Percentiles rank a stretch among this genome's conserved stretches.
Conservation (phyloP, 2,113 vertebrate genomes). For the Garra rufa region DNA sequence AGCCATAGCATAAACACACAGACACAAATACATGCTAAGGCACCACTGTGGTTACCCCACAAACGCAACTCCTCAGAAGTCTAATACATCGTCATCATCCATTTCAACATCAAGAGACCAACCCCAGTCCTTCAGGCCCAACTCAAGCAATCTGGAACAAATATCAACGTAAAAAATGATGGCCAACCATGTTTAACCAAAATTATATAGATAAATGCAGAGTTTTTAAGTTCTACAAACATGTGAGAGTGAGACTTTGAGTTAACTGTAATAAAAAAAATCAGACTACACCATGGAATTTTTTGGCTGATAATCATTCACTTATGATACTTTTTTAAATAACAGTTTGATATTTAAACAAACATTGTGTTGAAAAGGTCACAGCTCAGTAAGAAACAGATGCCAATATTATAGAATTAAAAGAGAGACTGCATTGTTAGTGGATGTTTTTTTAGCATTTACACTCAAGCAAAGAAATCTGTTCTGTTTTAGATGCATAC, state of each 20-base stretch:
- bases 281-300: neutral
- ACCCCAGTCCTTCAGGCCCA: slow-evolving; percentile 96
- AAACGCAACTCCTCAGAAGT: slow-evolving; percentile 83
- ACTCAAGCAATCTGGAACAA: slow-evolving; percentile 95
- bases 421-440: neutral
- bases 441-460: neutral
- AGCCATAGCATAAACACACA: neutral
- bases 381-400: neutral
- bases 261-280: neutral
- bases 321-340: neutral
- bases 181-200: neutral
- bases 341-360: neutral
- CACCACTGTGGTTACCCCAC: slow-evolving; percentile 43
- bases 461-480: neutral
- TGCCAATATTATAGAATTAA: slow-evolving; percentile 3
- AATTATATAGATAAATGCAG: neutral
- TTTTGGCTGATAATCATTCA: neutral
- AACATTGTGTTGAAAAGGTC: neutral
- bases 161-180: neutral
- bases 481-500: neutral
- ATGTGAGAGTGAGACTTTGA: neutral
- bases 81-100: slow-evolving; percentile 89
- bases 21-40: slow-evolving; percentile 11
- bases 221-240: neutral
- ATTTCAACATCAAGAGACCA: slow-evolving; percentile 93